Percentiles rank a stretch among this genome's conserved stretches.
phyloP scores from a whole-genome alignment of 2,113 vertebrate genomes.

The Girardinichthys multiradiatus region DNA sequence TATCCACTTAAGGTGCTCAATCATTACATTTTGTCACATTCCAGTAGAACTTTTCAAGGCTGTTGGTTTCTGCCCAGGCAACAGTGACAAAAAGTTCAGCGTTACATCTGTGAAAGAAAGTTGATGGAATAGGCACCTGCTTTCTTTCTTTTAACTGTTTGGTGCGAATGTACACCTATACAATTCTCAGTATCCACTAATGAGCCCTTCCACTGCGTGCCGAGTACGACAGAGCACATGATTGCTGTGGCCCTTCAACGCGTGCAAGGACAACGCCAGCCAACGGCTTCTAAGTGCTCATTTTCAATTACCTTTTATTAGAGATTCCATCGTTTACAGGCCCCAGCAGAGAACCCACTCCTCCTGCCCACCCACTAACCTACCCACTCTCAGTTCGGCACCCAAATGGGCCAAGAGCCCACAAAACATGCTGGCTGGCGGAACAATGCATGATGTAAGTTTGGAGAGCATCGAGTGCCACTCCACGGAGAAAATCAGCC shows the following conservation, averaged over 20 bases:
- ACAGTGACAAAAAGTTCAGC: conserved; percentile 11
- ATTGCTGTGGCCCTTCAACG: conserved; percentile 45
- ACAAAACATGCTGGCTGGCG: conserved; percentile 39
- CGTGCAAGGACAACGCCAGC: conserved; percentile 40
- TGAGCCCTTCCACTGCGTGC: conserved; percentile 11
- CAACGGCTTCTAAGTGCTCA: conserved; percentile 61
- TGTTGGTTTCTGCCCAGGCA: conserved; percentile 23
- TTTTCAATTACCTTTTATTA: conserved; percentile 77
- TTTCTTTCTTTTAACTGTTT: neutral
- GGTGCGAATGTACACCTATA: conserved; percentile 13
- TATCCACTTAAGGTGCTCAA: conserved; percentile 38
- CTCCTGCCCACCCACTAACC: conserved; percentile 71
- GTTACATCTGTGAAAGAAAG: conserved; percentile 9
- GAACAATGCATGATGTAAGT: conserved; percentile 71
- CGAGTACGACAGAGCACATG: conserved; percentile 57
- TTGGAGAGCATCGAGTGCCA: conserved; percentile 65
- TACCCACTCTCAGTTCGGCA: conserved; percentile 62
- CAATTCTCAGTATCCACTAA: conserved; percentile 35
- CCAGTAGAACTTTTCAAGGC: conserved; percentile 54
- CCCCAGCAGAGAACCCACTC: conserved; percentile 64
- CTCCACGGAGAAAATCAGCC: conserved; percentile 55
- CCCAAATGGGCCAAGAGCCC: conserved; percentile 59
- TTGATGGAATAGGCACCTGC: neutral
- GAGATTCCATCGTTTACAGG: conserved; percentile 63
- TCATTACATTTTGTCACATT: conserved; percentile 43